These are phyloP conservation scores for Sminthurides aquaticus DNA, from an alignment of 2,888 invertebrate genomes.

Conservation along the genomic window DNA sequence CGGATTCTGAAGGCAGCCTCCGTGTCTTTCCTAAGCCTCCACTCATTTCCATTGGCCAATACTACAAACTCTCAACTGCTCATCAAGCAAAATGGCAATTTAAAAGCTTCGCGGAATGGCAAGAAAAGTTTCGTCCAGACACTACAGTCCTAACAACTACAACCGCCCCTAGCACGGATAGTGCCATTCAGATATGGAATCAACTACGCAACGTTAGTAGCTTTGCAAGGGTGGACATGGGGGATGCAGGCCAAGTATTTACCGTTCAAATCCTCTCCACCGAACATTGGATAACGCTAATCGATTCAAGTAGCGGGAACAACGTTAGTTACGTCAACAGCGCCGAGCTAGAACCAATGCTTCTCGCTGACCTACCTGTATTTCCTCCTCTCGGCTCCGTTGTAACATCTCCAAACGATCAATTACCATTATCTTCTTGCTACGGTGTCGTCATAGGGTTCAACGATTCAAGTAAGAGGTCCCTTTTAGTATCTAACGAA, in stretches of 20 bases:
- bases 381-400: not conserved
- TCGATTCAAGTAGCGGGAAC: not conserved
- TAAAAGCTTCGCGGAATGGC: not conserved
- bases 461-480: not conserved
- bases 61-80: not conserved
- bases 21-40: too few relatives aligned
- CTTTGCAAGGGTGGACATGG: not conserved
- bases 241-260: not conserved
- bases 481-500: too few relatives aligned
- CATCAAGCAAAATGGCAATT: not conserved
- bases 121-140: not conserved
- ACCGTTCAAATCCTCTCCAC: not conserved
- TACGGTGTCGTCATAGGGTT: not conserved
- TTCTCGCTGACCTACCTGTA: not conserved
- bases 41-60: not conserved
- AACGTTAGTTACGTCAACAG: conserved; percentile 1
- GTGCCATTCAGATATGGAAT: not conserved
- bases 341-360: not conserved
- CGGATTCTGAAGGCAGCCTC: not conserved
- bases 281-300: not conserved
- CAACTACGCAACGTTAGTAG: not conserved
- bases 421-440: not conserved
- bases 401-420: not conserved
- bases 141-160: not conserved
- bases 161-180: not conserved